A percentile compares a stretch with the other conserved stretches of the same genome.
phyloP scores from a whole-genome alignment of 2,113 vertebrate species.

The Petrocephalus zakoni region DNA sequence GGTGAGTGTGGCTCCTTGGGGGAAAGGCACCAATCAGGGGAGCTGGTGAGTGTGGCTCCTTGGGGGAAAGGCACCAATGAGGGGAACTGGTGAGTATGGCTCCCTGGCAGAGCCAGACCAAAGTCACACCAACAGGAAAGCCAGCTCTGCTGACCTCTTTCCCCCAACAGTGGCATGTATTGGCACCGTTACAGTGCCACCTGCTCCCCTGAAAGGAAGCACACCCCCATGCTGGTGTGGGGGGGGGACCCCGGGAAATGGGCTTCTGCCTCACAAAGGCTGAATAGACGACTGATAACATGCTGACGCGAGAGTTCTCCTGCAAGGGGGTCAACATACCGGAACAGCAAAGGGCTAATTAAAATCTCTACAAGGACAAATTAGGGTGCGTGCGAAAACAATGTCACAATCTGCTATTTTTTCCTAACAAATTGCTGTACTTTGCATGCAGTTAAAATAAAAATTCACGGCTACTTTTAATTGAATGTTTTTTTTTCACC shows the following conservation, averaged over 20 bases:
- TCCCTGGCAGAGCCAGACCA: neutral
- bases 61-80: neutral
- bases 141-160: neutral
- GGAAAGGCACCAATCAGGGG: neutral
- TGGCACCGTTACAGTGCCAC: neutral
- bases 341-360: neutral
- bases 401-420: neutral
- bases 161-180: neutral
- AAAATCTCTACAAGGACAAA: constrained; percentile 14
- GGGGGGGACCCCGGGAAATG: neutral
- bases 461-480: neutral
- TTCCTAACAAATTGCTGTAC: neutral
- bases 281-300: neutral
- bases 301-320: neutral
- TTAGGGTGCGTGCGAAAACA: neutral
- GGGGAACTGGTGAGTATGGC: neutral
- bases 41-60: neutral
- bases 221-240: neutral
- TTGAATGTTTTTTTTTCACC: neutral
- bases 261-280: neutral
- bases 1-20: neutral
- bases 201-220: neutral
- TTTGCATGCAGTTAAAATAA: neutral
- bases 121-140: neutral
- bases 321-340: neutral